Evolutionary conservation across 2,113 vertebrate species (phyloP), one percentile per base, ranked within the genome.

Genomic region (Leptobrachium ailaonicum): DNA sequence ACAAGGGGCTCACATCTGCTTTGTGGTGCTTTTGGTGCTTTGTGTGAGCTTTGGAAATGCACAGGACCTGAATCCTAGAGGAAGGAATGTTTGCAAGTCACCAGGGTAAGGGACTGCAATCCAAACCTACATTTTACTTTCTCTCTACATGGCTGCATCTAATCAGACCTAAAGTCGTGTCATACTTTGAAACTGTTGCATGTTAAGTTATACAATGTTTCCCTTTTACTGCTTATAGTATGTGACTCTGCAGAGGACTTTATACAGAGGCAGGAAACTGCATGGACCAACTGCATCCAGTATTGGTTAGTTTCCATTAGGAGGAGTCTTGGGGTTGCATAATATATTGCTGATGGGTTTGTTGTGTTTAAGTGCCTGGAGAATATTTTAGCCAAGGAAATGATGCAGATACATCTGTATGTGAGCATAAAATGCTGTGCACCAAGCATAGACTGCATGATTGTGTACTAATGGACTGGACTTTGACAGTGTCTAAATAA

Each of bases 31-130:
- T 63, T 75, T 79, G 42, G 32, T 73, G 54, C 74, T 83, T 44
- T 77, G 75, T 73, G 71, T 79, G 77, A 75, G 79, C 75, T 67
- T 11, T 76, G 84, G 79, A 75, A 83, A 75, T 70, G 85, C 83
- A 32, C 89, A 87, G 85, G 88, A 89, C 73, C 85, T 89, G 80
- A 87, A 45, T 80, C 84, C 87, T 70, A 86, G 87, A 76, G 89
- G 89, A 81, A 86, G 87, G 83, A 89, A 90, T 85, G 89, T 90
- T 62, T 90, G 89, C 84, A 82, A 84, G 72, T 79, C 85, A 40
- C 66, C 62, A 63, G 87, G 89, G 89, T 88, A 89, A 89, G 85
- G 82, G 74, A 64, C 64, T 73, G 76, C 41, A 44, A 9, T 53
- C 2, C 4, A 50, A 50, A 50, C 47, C 20, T 32, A 32, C 20